Base-by-base conservation (phyloP, 1,140 invertebrate species). In the Eumeta japonica region DNA sequence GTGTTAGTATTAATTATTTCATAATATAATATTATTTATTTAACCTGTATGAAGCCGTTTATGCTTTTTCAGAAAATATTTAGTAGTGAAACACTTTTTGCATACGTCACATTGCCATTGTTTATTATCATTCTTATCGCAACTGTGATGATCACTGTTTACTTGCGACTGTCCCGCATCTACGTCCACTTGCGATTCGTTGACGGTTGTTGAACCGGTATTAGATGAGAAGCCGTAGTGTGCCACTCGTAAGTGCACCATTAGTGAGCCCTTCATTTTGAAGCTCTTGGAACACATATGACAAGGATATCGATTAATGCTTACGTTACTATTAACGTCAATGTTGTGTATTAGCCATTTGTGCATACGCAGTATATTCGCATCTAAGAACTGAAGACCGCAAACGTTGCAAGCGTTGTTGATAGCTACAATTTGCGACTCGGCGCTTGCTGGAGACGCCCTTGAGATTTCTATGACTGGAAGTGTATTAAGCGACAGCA, bases 41-140 rank as follows among this genome's bases (percentile, higher is more conserved):
- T 70, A 63, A 82, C 81, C 81, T 60, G 83, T 84, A 56, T 93
- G 90, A 37, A 93, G 71, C 49, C 89, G 79, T 64, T 90, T 90
- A 57, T 93, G 90, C 70, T 93, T 93, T 68, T 91, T 91, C 24
- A 92, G 65, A 58, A 92, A 93, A 72, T 93, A 92, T 63, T 92
- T 92, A 4, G 89, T 92, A 1, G 89, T 92, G 57, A 92, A 92
- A 63, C 81, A 80, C 78, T 92, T 92, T 27, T 79, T 78, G 62
- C 90, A 92, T 13, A 89, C 81, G 51, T 91, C 87, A 59, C 90
- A 92, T 55, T 88, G 85, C 88, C 88, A 92, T 48, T 77, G 75
- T 52, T 77, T 77, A 31, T 60, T 63, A 31, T 72, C 66, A 46
- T 51, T 63, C 46, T 58, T 58, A 16, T 56, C 52, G 16, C 55